Percentiles rank a stretch among this genome's conserved stretches.
phyloP scores from a whole-genome alignment of 2,888 invertebrate species.

The Apamea epomidion region DNA sequence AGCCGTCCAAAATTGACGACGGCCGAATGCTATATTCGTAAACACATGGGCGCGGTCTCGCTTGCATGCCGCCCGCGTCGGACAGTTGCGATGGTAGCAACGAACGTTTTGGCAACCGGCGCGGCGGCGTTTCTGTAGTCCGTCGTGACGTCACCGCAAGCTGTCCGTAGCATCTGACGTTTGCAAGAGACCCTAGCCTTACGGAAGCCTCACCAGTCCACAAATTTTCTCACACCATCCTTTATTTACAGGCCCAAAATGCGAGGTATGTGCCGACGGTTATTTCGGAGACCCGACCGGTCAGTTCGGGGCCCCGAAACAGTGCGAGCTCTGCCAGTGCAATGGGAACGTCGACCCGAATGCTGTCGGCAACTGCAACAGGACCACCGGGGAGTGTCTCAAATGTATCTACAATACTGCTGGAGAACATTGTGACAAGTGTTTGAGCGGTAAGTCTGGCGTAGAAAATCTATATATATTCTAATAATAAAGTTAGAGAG shows the following conservation, averaged over 20 bases:
- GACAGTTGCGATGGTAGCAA: not conserved
- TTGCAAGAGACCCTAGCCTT: not conserved
- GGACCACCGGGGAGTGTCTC: conserved; percentile 98
- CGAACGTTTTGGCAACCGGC: too few species aligned
- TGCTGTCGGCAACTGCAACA: conserved; percentile 99
- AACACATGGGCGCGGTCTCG: not conserved
- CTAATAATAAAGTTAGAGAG: not conserved
- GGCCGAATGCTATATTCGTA: not conserved
- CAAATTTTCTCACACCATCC: not conserved
- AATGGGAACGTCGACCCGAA: conserved; percentile 98
- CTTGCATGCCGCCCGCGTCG: not conserved
- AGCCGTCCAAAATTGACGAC: not conserved
- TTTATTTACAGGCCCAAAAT: conserved; percentile 91
- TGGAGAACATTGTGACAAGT: conserved; percentile 97
- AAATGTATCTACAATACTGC: conserved; percentile 99
- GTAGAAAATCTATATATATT: not conserved
- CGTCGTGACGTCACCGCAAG: not conserved
- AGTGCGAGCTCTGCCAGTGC: conserved; percentile 97
- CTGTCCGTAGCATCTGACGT: not conserved
- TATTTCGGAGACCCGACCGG: conserved; percentile 98
- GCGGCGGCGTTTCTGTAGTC: not conserved
- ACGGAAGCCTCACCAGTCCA: not conserved
- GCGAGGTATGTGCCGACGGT: conserved; percentile 98
- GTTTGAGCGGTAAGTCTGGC: conserved; percentile 93
- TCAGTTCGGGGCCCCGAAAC: conserved; percentile 94